A percentile compares a stretch with the other conserved stretches of the same genome.
phyloP scores from a whole-genome alignment of 2,888 invertebrate genomes.

The Cerceris rybyensis region DNA sequence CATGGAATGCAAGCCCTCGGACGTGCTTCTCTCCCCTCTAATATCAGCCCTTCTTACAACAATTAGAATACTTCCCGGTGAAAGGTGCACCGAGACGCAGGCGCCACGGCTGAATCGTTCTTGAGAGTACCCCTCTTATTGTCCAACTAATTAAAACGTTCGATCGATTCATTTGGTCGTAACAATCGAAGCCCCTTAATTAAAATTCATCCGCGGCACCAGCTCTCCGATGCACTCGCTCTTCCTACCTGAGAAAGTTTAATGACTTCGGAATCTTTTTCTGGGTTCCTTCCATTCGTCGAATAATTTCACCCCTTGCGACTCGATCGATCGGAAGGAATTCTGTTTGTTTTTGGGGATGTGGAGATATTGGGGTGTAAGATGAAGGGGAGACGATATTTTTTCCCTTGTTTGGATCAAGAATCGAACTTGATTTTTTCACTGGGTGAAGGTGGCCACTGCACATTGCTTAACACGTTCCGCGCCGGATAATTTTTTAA shows the following conservation, averaged over 20 bases:
- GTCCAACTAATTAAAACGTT: slow-evolving; percentile 66
- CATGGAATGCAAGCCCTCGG: slow-evolving; percentile 39
- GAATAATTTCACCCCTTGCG: neutral
- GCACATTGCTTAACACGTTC: too few species aligned
- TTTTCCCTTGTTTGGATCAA: too few species aligned
- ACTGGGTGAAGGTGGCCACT: too few species aligned
- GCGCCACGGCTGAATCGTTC: slow-evolving; percentile 19
- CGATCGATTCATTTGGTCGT: slow-evolving; percentile 64
- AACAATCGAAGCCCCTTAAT: slow-evolving; percentile 65
- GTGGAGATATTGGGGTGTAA: too few species aligned
- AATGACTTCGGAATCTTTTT: slow-evolving; percentile 41
- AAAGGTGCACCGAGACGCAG: slow-evolving; percentile 19
- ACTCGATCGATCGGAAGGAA: neutral
- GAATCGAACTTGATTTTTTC: too few species aligned
- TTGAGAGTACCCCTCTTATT: slow-evolving; percentile 45
- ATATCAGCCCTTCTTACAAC: slow-evolving; percentile 55
- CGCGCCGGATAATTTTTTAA: too few species aligned
- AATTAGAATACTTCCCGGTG: slow-evolving; percentile 59
- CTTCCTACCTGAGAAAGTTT: slow-evolving; percentile 36
- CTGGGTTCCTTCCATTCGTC: neutral
- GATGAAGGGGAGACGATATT: too few species aligned
- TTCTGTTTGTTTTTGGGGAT: neutral
- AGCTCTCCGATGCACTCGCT: slow-evolving; percentile 13
- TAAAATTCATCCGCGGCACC: slow-evolving; percentile 69
- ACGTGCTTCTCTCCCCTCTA: slow-evolving; percentile 26